Base-by-base conservation (phyloP, 1,140 invertebrate genomes). In the Drosophila saltans region DNA sequence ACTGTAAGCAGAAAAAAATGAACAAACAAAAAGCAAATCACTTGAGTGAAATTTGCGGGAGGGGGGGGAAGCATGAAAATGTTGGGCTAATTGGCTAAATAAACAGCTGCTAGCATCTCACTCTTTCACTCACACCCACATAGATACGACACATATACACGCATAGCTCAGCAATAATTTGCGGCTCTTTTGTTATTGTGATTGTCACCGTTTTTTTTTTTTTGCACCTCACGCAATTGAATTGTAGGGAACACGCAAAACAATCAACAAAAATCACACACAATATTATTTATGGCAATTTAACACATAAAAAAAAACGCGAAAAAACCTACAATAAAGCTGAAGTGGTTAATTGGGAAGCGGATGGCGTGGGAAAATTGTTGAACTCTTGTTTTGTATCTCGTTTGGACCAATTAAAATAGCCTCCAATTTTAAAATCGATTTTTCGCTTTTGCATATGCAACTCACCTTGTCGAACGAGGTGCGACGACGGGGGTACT, bases 231-330 rank as follows among this genome's bases (percentile, higher is more conserved):
- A 86, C 83, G 82, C 83, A 80, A 82, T 80, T 88, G 69, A 83
- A 80, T 86, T 86, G 74, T 60, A 55, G 66, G 56, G 30, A 62
- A 41, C 83, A 88, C 82, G 82, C 82, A 72, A 80, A 69, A 65
- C 75, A 57, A 24, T 73, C 41, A 82, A 75, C 63, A 36, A 36
- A 57, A 78, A 75, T 73, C 45, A 45, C 33, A 77, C 56, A 60
- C 60, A 52, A 36, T 67, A 58, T 56, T 76, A 78, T 76, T 69
- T 72, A 67, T 67, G 58, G 62, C 63, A 65, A 69, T 77, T 76
- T 67, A 68, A 64, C 55, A 61, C 69, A 63, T 24, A 74, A 58
- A 65, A 83, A 83, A 69, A 77, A 64, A 59, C 33, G 33, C 4
- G 33, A 36, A 7, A 7, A 36, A 36, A 5, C 33, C 28, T 33